phyloP scores from a whole-genome alignment of 2,113 vertebrate species.

The Clupea harengus region DNA sequence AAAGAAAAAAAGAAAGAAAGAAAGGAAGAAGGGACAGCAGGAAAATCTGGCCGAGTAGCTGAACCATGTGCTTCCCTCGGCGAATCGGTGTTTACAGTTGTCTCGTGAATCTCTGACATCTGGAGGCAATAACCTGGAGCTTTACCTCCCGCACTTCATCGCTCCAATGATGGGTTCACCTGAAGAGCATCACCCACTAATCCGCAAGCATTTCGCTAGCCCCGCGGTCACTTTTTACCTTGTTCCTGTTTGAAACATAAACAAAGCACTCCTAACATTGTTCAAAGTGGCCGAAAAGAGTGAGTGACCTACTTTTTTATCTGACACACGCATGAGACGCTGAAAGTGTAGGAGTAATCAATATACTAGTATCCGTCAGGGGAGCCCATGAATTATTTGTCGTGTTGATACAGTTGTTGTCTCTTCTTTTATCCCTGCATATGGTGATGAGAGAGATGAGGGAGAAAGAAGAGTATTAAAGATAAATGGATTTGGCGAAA shows the following conservation, averaged over 20 bases:
- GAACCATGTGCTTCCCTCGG: neutral
- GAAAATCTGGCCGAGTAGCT: constrained; percentile 21
- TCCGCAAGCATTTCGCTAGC: neutral
- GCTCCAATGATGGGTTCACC: constrained; percentile 27
- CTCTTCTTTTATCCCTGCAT: neutral
- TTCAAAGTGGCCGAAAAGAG: neutral
- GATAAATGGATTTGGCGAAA: neutral
- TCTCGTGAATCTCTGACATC: constrained; percentile 42
- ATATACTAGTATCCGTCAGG: neutral
- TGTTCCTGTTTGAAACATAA: constrained; percentile 18
- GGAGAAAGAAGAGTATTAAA: neutral
- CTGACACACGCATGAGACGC: neutral
- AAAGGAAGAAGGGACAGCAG: neutral
- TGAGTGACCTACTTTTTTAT: neutral
- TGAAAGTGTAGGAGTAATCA: neutral
- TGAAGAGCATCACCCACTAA: constrained; percentile 19
- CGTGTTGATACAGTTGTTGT: neutral
- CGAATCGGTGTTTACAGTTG: constrained; percentile 39
- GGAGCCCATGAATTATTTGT: neutral
- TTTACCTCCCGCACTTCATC: constrained; percentile 21
- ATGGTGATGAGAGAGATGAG: neutral
- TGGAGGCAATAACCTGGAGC: constrained; percentile 42
- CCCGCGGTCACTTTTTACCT: neutral
- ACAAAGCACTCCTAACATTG: neutral
- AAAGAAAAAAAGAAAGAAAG: neutral